phyloP scores from a whole-genome alignment of 2,113 vertebrate genomes.

The Toxotes jaculatrix region DNA sequence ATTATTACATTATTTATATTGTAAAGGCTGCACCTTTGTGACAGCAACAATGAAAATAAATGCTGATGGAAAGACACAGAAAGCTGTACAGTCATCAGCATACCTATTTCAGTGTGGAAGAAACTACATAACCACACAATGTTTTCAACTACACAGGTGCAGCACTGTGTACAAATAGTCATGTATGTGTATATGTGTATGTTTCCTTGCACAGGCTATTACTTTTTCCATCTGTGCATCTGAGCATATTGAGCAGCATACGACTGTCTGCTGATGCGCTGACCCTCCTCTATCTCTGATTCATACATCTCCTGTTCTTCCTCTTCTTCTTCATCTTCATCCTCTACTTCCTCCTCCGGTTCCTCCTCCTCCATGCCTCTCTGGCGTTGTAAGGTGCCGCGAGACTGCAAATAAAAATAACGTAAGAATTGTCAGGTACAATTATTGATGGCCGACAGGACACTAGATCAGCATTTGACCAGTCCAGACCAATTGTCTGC shows the following conservation, averaged over 20 bases:
- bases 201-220: neutral
- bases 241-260: slow-evolving; percentile 73
- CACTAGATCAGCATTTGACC: neutral
- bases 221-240: slow-evolving; percentile 47
- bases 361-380: slow-evolving; percentile 61
- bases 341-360: slow-evolving; percentile 50
- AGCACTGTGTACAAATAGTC: neutral
- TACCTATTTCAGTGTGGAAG: neutral
- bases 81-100: neutral
- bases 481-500: neutral
- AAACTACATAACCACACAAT: neutral
- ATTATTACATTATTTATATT: no score
- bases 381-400: slow-evolving; percentile 55
- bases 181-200: neutral
- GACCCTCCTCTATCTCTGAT: slow-evolving; percentile 56
- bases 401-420: slow-evolving; percentile 53
- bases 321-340: slow-evolving; percentile 58
- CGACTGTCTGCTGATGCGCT: slow-evolving; percentile 60
- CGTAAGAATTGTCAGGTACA: neutral
- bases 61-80: no score
- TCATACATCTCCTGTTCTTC: slow-evolving; percentile 66
- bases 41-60: no score
- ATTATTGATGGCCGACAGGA: neutral
- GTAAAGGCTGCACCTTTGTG: no score
- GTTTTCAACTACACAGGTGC: neutral